Evolutionary conservation across 37 sponge, comb jelly and placozoan genomes (phyloP).

Genomic region (Axinella damicornis): DNA sequence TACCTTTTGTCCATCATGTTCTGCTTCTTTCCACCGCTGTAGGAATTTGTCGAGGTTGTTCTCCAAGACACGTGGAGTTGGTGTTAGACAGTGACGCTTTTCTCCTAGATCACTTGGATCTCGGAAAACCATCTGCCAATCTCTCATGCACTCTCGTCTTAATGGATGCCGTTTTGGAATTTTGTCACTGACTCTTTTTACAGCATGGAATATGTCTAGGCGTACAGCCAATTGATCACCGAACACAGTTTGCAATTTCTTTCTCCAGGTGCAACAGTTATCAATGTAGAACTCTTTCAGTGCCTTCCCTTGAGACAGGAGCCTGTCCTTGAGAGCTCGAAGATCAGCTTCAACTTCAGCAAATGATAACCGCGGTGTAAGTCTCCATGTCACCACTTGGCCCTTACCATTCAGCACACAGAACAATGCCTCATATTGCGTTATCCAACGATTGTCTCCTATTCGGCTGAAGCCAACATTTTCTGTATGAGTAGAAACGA

Average conservation of each 20-base stretch:
- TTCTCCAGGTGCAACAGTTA: constrained; percentile 53
- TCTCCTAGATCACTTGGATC: constrained; percentile 35
- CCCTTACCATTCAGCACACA: constrained; percentile 45
- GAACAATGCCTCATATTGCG: constrained; percentile 39
- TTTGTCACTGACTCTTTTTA: constrained; percentile 29
- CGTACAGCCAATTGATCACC: constrained; percentile 26
- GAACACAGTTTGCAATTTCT: constrained; percentile 44
- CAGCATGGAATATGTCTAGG: constrained; percentile 60
- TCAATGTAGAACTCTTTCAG: constrained; percentile 47
- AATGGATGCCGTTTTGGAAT: constrained; percentile 46
- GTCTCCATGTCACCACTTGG: constrained; percentile 39
- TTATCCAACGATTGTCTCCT: constrained; percentile 41
- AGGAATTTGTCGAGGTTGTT: constrained; percentile 6
- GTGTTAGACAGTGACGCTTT: constrained; percentile 15
- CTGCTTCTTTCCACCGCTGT: constrained; percentile 13
- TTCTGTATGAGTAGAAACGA: not conserved
- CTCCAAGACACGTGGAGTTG: constrained; percentile 17
- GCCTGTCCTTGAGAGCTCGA: not conserved
- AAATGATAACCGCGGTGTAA: constrained; percentile 30
- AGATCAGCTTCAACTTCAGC: constrained; percentile 18
- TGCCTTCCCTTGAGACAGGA: constrained; percentile 12
- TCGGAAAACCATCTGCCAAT: constrained; percentile 37
- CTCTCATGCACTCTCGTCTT: constrained; percentile 26
- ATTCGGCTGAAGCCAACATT: not conserved
- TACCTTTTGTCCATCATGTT: not conserved